Evolutionary conservation across 2,113 vertebrate species (phyloP).

Genomic region (Arothron firmamentum): DNA sequence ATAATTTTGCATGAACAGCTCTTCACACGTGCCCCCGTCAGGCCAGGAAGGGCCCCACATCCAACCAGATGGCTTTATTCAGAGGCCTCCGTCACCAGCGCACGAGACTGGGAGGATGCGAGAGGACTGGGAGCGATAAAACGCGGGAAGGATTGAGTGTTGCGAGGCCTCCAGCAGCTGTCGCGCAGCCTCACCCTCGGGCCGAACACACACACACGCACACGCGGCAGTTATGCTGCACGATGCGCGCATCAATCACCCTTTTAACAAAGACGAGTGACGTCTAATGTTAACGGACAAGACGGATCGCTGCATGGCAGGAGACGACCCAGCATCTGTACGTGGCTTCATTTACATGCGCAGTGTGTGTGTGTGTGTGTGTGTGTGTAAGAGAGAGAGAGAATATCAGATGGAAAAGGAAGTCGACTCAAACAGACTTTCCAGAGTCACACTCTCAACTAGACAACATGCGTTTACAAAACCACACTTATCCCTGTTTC

Average conservation of each 20-base stretch:
- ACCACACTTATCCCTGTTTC: slow-evolving; percentile 47
- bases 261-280: slow-evolving; percentile 62
- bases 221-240: slow-evolving; percentile 41
- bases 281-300: slow-evolving; percentile 56
- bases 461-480: slow-evolving; percentile 15
- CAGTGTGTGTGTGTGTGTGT: slow-evolving; percentile 2
- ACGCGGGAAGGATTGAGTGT: slow-evolving; percentile 18
- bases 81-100: slow-evolving; percentile 1
- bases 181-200: slow-evolving; percentile 44
- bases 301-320: slow-evolving; percentile 27
- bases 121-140: not conserved
- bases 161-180: slow-evolving; percentile 62
- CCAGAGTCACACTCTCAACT: slow-evolving; percentile 21
- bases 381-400: not conserved
- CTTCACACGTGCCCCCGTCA: no score
- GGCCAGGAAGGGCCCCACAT: not conserved
- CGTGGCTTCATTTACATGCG: slow-evolving; percentile 16
- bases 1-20: no score
- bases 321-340: slow-evolving; percentile 43
- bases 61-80: not conserved
- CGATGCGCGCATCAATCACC: slow-evolving; percentile 67
- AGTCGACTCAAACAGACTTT: slow-evolving; percentile 22
- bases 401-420: slow-evolving; percentile 7
- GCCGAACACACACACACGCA: slow-evolving; percentile 24
- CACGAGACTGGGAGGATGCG: not conserved